Percentiles rank a stretch among this genome's conserved stretches.
Evolutionary conservation across 2,888 invertebrate genomes (phyloP).

Genomic region (Chelonus formosanus): DNA sequence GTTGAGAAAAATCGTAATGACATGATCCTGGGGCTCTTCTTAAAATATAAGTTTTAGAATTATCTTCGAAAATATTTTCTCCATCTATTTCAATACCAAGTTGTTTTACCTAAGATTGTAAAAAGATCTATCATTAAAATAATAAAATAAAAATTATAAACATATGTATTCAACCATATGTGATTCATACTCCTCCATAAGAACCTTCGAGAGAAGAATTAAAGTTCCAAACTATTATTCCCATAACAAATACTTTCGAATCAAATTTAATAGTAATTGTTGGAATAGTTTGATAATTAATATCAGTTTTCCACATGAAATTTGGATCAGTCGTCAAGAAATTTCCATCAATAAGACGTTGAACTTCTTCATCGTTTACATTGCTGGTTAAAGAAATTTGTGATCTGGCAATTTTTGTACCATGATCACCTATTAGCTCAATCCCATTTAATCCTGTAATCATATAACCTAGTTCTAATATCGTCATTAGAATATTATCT

Average conservation of each 20-base stretch:
- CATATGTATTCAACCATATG: constrained; percentile 2
- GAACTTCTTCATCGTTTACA: constrained; percentile 55
- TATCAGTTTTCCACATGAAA: constrained; percentile 73
- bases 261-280: constrained; percentile 44
- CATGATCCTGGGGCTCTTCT: constrained; percentile 80
- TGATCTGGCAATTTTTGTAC: constrained; percentile 40
- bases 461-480: not conserved
- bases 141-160: constrained; percentile 39
- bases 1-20: constrained; percentile 82
- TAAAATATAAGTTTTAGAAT: constrained; percentile 67
- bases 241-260: constrained; percentile 59
- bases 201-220: constrained; percentile 77
- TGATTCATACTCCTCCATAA: constrained; percentile 71
- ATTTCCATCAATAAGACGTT: constrained; percentile 73
- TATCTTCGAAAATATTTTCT: constrained; percentile 48
- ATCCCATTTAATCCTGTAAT: constrained; percentile 52
- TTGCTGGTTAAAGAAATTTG: constrained; percentile 43
- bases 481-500: no score
- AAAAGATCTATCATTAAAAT: constrained; percentile 2
- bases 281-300: constrained; percentile 46
- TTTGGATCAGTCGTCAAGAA: constrained; percentile 75
- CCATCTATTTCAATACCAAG: constrained; percentile 56
- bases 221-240: constrained; percentile 83
- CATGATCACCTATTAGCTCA: constrained; percentile 49
- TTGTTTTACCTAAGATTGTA: constrained; percentile 53